Evolutionary conservation across 1,140 invertebrate genomes (phyloP), one percentile per base, ranked within the genome.

Genomic region (Papilio xuthus): DNA sequence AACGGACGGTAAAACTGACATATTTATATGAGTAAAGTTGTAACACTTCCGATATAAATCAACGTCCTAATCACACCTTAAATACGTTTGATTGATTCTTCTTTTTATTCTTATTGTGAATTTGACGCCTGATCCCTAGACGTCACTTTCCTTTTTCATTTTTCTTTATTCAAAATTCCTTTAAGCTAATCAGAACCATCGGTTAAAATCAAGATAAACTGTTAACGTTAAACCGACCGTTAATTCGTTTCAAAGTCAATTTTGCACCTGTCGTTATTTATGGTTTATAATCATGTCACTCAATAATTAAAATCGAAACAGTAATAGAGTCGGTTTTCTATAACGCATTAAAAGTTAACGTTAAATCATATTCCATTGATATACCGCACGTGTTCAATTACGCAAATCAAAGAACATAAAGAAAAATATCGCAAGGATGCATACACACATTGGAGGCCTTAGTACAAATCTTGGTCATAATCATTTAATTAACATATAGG

Each of bases 221-320:
- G 74, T 73, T 73, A 72, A 63, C 74, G 74, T 73, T 47, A 60
- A 76, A 20, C 53, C 53, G 74, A 60, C 74, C 74, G 74, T 60
- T 76, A 76, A 32, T 60, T 76, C 53, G 60, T 67, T 67, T 63
- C 23, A 47, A 28, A 73, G 42, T 76, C 74, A 44, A 63, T 76
- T 76, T 76, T 63, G 74, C 74, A 76, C 74, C 74, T 76, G 74
- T 42, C 74, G 18, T 76, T 76, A 76, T 76, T 76, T 76, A 76
- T 76, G 74, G 53, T 76, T 76, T 37, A 76, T 76, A 76, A 76
- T 63, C 56, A 76, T 63, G 74, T 76, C 74, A 76, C 53, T 76
- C 53, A 76, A 76, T 76, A 76, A 76, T 76, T 76, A 76, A 47
- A 76, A 76, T 42, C 53, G 74, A 63, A 76, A 63, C 20, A 60